These are phyloP conservation scores for Spodoptera exigua DNA, from an alignment of 2,888 invertebrate genomes.

Conservation along the genomic window DNA sequence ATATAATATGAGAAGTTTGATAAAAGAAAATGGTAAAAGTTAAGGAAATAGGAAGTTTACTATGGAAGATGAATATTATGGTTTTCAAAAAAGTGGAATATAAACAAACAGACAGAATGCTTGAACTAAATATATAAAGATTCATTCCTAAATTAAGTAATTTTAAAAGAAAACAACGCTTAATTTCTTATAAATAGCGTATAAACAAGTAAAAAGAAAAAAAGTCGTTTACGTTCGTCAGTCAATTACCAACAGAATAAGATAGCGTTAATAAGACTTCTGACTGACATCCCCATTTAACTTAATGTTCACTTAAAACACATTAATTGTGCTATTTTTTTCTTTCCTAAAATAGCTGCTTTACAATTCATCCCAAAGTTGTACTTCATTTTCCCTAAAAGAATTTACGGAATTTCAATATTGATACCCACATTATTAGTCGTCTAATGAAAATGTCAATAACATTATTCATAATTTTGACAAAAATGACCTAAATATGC, in stretches of 20 bases:
- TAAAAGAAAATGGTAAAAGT: no score
- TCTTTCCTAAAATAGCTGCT: not conserved
- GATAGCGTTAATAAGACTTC: constrained; percentile 45
- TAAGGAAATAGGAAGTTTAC: no score
- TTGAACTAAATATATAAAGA: no score
- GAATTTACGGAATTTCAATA: not conserved
- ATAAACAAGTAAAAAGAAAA: constrained; percentile 28
- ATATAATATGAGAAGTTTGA: no score
- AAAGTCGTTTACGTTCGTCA: constrained; percentile 27
- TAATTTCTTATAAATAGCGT: constrained; percentile 17
- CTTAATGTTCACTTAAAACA: constrained; percentile 31
- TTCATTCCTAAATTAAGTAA: not conserved
- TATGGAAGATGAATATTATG: no score
- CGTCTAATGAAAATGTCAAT: not conserved
- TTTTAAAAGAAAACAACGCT: not conserved
- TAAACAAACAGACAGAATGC: no score
- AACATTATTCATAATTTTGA: not conserved
- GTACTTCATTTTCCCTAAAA: not conserved
- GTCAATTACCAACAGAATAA: constrained; percentile 31
- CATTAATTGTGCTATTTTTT: constrained; percentile 19
- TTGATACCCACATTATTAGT: not conserved
- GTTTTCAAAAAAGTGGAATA: no score
- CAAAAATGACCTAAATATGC: constrained; percentile 1
- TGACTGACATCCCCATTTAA: constrained; percentile 44
- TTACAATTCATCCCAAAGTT: constrained; percentile 1